Conservation (phyloP, 2,797 vertebrate genomes). For the Aulostomus chinensis region DNA sequence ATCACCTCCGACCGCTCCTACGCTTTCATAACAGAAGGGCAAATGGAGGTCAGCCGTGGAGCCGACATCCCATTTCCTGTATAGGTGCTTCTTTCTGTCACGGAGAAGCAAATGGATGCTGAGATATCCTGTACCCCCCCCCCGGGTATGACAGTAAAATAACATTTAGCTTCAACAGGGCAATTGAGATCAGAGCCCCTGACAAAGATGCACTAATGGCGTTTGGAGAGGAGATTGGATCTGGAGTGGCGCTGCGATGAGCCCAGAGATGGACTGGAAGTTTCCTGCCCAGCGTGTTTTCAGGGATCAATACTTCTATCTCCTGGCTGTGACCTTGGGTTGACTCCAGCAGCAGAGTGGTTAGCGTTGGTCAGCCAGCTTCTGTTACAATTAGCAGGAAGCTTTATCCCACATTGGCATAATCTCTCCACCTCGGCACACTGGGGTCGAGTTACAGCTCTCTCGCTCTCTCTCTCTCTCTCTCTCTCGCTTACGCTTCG, state of each 20-base stretch:
- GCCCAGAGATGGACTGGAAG: slow-evolving; percentile 62
- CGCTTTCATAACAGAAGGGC: no score
- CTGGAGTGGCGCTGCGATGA: slow-evolving; percentile 31
- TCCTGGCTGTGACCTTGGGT: slow-evolving; percentile 79
- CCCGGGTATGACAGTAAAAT: slow-evolving; percentile 21
- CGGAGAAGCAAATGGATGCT: slow-evolving; percentile 11
- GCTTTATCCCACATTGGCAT: slow-evolving; percentile 74
- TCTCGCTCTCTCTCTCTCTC: slow-evolving; percentile 13
- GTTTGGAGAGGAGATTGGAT: slow-evolving; percentile 60
- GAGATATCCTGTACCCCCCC: slow-evolving; percentile 5
- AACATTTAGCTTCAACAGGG: slow-evolving; percentile 42
- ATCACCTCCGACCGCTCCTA: no score
- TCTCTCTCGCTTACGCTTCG: slow-evolving; percentile 8
- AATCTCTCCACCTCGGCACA: slow-evolving; percentile 39
- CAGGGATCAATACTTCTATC: slow-evolving; percentile 73
- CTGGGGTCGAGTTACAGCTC: slow-evolving; percentile 74
- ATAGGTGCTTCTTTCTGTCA: slow-evolving; percentile 4
- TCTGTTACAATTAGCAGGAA: slow-evolving; percentile 85
- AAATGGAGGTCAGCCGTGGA: slow-evolving; percentile 8
- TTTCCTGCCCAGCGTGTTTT: slow-evolving; percentile 51
- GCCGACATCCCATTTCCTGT: not conserved
- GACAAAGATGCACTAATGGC: slow-evolving; percentile 65
- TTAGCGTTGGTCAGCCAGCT: slow-evolving; percentile 77
- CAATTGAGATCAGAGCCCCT: slow-evolving; percentile 53
- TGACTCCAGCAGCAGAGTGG: slow-evolving; percentile 71